Percentiles rank a stretch among this genome's conserved stretches.
Evolutionary conservation across 2,113 vertebrate species (phyloP).

Genomic region (Cettia cetti): DNA sequence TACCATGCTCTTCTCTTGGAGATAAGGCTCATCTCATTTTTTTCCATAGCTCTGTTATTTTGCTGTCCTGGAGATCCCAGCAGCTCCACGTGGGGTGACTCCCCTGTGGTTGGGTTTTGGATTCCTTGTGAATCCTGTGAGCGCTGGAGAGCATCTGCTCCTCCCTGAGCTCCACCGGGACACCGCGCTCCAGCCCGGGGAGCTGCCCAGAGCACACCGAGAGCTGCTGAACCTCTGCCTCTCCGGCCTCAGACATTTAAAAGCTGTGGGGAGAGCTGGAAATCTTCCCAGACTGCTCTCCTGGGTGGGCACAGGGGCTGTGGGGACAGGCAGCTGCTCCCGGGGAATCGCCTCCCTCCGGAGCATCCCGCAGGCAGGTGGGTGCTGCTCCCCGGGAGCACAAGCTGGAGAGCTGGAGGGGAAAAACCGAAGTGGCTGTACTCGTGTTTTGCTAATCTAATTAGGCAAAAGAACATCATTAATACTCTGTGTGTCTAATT

Average conservation of each 20-base stretch:
- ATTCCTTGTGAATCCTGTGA: neutral
- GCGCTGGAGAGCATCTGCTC: neutral
- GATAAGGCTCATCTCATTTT: neutral
- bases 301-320: neutral
- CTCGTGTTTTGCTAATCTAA: conserved; percentile 38
- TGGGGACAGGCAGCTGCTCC: neutral
- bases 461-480: conserved; percentile 45
- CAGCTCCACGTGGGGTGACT: neutral
- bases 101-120: neutral
- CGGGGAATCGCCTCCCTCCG: neutral
- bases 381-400: neutral
- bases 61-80: rapidly evolving
- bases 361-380: neutral
- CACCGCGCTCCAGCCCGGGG: rapidly evolving
- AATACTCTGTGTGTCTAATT: conserved; percentile 28
- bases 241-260: neutral
- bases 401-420: neutral
- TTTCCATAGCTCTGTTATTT: neutral
- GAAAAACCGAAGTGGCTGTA: neutral
- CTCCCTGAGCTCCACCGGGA: neutral
- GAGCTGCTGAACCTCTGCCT: neutral
- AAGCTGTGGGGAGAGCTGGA: neutral
- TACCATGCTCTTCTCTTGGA: neutral
- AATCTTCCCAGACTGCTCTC: neutral
- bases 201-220: neutral